Conservation (phyloP, 2,888 invertebrate genomes). For the Ophion slaviceki region DNA sequence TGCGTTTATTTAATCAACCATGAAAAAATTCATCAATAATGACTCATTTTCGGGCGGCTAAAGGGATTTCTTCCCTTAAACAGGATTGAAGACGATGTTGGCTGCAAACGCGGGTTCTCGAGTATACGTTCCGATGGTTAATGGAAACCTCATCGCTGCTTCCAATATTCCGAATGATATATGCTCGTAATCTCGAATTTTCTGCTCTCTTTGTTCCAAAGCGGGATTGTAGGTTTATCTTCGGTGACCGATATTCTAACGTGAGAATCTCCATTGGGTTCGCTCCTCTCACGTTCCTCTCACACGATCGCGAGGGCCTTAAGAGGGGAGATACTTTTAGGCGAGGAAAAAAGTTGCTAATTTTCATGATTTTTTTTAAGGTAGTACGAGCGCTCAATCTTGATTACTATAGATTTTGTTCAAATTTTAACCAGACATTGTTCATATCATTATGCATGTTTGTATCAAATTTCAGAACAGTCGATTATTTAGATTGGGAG, state of each 20-base stretch:
- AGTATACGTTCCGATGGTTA: slow-evolving; percentile 2
- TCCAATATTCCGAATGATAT: neutral
- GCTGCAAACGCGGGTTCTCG: neutral
- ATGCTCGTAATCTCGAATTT: neutral
- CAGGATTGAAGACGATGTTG: neutral
- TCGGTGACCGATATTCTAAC: slow-evolving; percentile 4
- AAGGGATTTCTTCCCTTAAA: neutral
- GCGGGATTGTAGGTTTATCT: slow-evolving; percentile 20
- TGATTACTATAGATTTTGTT: too few species aligned
- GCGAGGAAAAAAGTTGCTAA: too few species aligned
- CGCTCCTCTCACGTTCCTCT: slow-evolving; percentile 1
- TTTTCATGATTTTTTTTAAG: too few species aligned
- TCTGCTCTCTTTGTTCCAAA: neutral
- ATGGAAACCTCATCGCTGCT: slow-evolving; percentile 24
- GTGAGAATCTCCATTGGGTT: slow-evolving; percentile 43
- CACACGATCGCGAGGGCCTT: neutral
- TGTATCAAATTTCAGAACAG: too few species aligned
- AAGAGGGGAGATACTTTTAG: neutral
- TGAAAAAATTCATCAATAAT: too few species aligned
- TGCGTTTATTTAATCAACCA: too few species aligned
- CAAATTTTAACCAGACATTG: too few species aligned
- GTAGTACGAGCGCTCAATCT: too few species aligned
- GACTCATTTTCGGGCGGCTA: too few species aligned
- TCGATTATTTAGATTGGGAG: too few species aligned
- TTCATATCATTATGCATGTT: too few species aligned